A percentile compares a stretch with the other conserved stretches of the same genome.
Conservation (phyloP, 2,797 vertebrate species). For the Fratercula arctica region DNA sequence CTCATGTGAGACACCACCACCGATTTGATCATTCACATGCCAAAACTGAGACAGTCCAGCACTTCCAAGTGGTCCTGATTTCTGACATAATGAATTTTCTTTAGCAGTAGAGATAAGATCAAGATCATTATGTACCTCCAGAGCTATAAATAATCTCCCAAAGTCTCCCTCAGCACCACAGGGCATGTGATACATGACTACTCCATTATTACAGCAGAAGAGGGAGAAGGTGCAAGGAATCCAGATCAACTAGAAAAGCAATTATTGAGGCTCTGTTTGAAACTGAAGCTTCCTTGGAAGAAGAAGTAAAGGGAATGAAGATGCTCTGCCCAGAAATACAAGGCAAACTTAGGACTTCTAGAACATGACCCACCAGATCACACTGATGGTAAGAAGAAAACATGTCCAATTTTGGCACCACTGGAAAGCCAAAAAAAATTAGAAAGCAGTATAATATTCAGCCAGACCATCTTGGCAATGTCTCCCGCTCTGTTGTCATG, state of each 20-base stretch:
- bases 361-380: background rate
- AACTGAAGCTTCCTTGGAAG: background rate
- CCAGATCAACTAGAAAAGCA: background rate
- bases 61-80: background rate
- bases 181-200: background rate
- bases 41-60: background rate
- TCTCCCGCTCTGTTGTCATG: rapidly evolving
- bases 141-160: background rate
- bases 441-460: background rate
- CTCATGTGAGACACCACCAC: background rate
- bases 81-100: background rate
- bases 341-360: background rate
- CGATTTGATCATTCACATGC: background rate
- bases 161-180: background rate
- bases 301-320: background rate
- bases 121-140: background rate
- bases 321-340: background rate
- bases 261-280: background rate
- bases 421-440: background rate
- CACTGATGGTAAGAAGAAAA: background rate
- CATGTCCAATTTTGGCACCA: background rate
- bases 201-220: background rate
- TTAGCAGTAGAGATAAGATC: background rate
- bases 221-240: background rate
- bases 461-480: background rate